Percentiles rank a stretch among this genome's conserved stretches.
Evolutionary conservation across 1,140 invertebrate genomes (phyloP).

Genomic region (Harlomillsia oculata): DNA sequence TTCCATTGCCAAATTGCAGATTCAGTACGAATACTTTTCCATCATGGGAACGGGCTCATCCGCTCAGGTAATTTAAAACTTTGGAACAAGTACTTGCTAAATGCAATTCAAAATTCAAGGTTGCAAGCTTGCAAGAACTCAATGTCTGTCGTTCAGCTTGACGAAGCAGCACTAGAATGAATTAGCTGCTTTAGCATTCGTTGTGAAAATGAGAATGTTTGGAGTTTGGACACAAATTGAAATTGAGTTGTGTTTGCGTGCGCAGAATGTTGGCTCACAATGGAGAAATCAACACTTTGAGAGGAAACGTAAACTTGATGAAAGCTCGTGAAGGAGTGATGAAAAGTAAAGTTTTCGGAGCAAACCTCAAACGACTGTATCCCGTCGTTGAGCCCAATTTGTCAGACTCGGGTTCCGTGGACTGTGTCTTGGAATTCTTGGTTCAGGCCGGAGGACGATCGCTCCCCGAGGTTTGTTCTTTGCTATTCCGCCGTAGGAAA

Average conservation of each 20-base stretch:
- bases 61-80: constrained; percentile 76
- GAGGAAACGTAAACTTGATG: constrained; percentile 98
- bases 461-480: constrained; percentile 23
- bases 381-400: constrained; percentile 96
- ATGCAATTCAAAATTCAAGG: no score
- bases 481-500: no score
- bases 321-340: constrained; percentile 97
- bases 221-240: neutral
- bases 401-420: constrained; percentile 92
- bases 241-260: neutral
- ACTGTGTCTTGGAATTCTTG: constrained; percentile 96
- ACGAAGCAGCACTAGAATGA: no score
- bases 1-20: constrained; percentile 40
- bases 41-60: constrained; percentile 97
- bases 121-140: no score
- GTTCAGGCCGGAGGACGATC: constrained; percentile 75
- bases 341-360: constrained; percentile 71
- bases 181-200: no score
- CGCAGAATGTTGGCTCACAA: constrained; percentile 89
- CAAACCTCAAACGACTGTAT: constrained; percentile 76
- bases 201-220: no score
- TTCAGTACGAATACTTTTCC: constrained; percentile 99
- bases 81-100: no score
- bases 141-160: no score
- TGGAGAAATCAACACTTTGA: constrained; percentile 97